Conservation (phyloP, 2,888 invertebrate genomes). For the Apantesis nais region DNA sequence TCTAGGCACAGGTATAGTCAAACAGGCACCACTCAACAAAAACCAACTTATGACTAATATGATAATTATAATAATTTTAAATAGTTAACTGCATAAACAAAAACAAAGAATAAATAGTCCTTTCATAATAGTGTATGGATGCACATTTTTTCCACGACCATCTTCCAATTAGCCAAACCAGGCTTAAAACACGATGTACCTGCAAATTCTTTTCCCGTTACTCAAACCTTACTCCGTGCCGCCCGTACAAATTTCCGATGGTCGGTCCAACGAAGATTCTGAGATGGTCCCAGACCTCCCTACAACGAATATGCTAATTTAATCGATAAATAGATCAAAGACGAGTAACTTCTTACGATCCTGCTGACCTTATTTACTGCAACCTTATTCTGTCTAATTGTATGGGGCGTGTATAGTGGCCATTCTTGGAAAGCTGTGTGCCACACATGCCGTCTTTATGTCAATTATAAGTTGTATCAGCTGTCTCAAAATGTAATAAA, state of each 20-base stretch:
- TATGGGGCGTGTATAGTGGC: neutral
- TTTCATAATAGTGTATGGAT: neutral
- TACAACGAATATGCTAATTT: neutral
- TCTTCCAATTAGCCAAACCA: neutral
- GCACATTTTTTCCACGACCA: neutral
- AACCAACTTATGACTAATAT: neutral
- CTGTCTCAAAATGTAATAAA: neutral
- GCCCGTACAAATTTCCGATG: neutral
- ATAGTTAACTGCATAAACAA: rapidly evolving
- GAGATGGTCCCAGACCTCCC: neutral
- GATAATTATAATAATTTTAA: neutral
- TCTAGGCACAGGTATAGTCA: neutral
- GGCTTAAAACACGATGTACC: neutral
- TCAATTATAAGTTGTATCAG: neutral
- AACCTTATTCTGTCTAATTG: neutral
- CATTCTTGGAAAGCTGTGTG: neutral
- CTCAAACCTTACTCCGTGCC: neutral
- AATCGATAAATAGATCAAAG: neutral
- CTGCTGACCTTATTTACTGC: neutral
- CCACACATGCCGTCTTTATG: neutral
- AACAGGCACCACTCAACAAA: neutral
- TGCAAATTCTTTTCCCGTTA: neutral
- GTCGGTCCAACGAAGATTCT: neutral
- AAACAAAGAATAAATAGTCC: neutral
- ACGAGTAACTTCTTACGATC: neutral